Conservation (phyloP, 2,888 invertebrate species). For the Monopis laevigella region DNA sequence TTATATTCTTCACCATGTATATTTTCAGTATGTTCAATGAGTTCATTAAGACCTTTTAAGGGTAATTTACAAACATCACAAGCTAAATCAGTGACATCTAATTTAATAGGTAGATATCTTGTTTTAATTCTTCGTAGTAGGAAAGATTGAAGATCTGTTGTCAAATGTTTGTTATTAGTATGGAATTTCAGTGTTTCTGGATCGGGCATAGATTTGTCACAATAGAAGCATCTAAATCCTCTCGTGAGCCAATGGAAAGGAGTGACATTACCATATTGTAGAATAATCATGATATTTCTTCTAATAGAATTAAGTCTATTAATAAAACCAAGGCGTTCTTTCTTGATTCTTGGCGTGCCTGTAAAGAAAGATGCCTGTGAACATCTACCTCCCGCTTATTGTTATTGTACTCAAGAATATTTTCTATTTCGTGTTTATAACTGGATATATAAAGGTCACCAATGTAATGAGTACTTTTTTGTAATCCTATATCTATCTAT, state of each 20-base stretch:
- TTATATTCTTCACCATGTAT: constrained; percentile 34
- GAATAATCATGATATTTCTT: constrained; percentile 34
- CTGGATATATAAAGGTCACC: too few relatives aligned
- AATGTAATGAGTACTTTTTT: too few relatives aligned
- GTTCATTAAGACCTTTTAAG: constrained; percentile 28
- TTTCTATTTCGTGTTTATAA: too few relatives aligned
- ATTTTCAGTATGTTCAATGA: constrained; percentile 31
- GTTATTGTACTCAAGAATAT: too few relatives aligned
- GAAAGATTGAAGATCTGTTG: constrained; percentile 29
- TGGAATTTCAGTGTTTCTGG: constrained; percentile 34
- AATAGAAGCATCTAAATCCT: constrained; percentile 46
- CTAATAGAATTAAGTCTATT: constrained; percentile 33
- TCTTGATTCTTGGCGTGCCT: constrained; percentile 28
- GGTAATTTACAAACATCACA: constrained; percentile 33
- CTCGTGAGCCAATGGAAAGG: constrained; percentile 47
- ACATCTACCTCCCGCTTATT: too few relatives aligned
- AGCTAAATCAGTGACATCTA: constrained; percentile 34
- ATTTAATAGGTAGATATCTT: constrained; percentile 45
- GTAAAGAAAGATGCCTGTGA: constrained; percentile 33
- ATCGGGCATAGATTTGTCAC: constrained; percentile 35
- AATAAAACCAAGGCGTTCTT: constrained; percentile 25
- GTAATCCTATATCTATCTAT: too few relatives aligned
- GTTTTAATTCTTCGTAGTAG: constrained; percentile 34
- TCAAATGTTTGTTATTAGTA: constrained; percentile 27
- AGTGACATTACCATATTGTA: constrained; percentile 35